Evolutionary conservation across 2,888 invertebrate genomes (phyloP).

Genomic region (Heterodera filipjevi): DNA sequence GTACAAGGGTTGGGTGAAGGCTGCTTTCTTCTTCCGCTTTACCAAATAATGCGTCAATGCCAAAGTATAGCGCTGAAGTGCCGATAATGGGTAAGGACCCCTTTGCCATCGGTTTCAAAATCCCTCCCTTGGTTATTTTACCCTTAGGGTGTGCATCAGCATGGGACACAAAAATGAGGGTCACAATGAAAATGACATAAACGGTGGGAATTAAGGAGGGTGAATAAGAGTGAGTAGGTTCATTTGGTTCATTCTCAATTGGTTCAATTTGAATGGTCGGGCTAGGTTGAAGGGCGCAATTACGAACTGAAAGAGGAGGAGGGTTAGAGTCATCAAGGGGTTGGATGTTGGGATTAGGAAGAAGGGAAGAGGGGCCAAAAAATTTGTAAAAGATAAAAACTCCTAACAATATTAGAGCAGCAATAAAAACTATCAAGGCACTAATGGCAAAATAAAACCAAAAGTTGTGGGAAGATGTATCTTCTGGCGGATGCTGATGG

Average conservation of each 20-base stretch:
- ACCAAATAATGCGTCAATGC: not conserved
- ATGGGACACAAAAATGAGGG: not conserved
- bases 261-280: too few relatives aligned
- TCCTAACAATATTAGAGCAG: too few relatives aligned
- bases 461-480: conserved; percentile 15
- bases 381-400: too few relatives aligned
- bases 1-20: not conserved
- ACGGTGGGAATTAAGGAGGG: not conserved
- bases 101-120: not conserved
- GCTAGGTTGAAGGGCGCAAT: too few relatives aligned
- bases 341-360: too few relatives aligned
- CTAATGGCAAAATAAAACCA: not conserved
- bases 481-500: not conserved
- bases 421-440: too few relatives aligned
- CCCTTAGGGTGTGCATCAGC: not conserved
- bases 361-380: too few relatives aligned
- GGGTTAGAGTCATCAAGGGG: too few relatives aligned
- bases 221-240: not conserved
- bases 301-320: too few relatives aligned
- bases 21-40: not conserved
- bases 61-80: not conserved
- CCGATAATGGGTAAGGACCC: not conserved
- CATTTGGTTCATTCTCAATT: not conserved
- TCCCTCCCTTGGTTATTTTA: too few relatives aligned
- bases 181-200: not conserved